Evolutionary conservation across 2,888 invertebrate genomes (phyloP).

Genomic region (Lamproptera curius): DNA sequence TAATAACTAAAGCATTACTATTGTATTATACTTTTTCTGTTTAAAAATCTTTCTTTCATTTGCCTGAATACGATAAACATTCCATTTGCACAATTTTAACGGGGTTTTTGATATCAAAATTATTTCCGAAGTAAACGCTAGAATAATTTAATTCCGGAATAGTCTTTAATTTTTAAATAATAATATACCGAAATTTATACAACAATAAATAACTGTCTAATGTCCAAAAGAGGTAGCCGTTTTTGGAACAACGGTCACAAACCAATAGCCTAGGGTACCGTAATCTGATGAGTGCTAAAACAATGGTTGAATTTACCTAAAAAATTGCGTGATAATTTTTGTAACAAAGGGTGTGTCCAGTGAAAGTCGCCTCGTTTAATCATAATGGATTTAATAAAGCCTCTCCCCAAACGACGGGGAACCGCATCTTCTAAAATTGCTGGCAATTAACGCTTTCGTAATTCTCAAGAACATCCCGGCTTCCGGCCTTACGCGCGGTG

Average conservation of each 20-base stretch:
- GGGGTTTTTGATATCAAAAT: too few relatives aligned
- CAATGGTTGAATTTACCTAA: conserved; percentile 54
- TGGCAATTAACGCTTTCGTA: conserved; percentile 62
- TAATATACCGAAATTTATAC: too few relatives aligned
- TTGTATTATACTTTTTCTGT: too few relatives aligned
- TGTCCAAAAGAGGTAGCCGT: too few relatives aligned
- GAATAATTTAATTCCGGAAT: too few relatives aligned
- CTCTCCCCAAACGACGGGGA: conserved; percentile 36
- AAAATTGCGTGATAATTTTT: conserved; percentile 59
- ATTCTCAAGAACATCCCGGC: conserved; percentile 62
- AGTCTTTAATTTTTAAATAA: too few relatives aligned
- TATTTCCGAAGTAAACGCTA: too few relatives aligned
- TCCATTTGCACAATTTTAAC: too few relatives aligned
- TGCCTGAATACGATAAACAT: too few relatives aligned
- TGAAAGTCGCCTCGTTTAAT: conserved; percentile 61
- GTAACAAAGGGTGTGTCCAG: conserved; percentile 56
- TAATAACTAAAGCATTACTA: too few relatives aligned
- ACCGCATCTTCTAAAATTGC: conserved; percentile 56
- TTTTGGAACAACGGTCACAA: conserved; percentile 19
- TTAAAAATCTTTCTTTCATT: too few relatives aligned
- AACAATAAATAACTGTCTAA: too few relatives aligned
- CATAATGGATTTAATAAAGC: conserved; percentile 52
- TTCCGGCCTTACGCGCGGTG: conserved; percentile 66
- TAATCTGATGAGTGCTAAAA: conserved; percentile 23
- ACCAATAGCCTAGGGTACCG: conserved; percentile 24